Base-by-base conservation (phyloP, 2,888 invertebrate species). In the Epirrhoe alternata region DNA sequence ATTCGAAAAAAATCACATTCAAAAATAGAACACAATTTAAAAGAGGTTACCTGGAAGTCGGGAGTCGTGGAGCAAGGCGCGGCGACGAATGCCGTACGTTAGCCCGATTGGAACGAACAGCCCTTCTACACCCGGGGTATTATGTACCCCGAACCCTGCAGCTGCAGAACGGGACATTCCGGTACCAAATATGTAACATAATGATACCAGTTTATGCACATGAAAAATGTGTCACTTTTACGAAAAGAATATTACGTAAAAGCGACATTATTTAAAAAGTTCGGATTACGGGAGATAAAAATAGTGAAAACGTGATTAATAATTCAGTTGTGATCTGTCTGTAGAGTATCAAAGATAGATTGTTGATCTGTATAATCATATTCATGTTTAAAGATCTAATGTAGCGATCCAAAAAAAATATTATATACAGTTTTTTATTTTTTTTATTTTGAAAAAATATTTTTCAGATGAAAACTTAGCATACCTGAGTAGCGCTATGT, bases 1-100 rank as follows among this genome's bases (percentile, higher is more conserved):
- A 12, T 55, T 6, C 6, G 52, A 49, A 53, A 42, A 60, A 60
- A 61, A 42, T n/a, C 54, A 63, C 10, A 65, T 64, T 68, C 5
- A 54, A 68, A 66, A 58, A 60, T 54, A 45, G 68, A 60, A 61
- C 62, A 68, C 51, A 47, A 35, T 45, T 64, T 49, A 52, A 31
- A 53, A 52, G 49, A 64, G 60, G 60, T 65, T 74, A 74, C 74
- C 74, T 74, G 70, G 35, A 17, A 83, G 42, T 16, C 89, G 88
- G 79, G 84, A 76, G 77, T 76, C 81, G 76, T 77, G 80, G 80
- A 38, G 79, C 83, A 77, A 70, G 76, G 82, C 82, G 77, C 81
- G 80, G 75, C 81, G 84, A 81, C 68, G 81, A 90, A 84, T 88
- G 89, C 89, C 89, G 89, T 79, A 75, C 90, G 87, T 83, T 84